These are phyloP conservation scores for Piscicola geometra DNA, from an alignment of 2,888 invertebrate species.

Conservation along the genomic window DNA sequence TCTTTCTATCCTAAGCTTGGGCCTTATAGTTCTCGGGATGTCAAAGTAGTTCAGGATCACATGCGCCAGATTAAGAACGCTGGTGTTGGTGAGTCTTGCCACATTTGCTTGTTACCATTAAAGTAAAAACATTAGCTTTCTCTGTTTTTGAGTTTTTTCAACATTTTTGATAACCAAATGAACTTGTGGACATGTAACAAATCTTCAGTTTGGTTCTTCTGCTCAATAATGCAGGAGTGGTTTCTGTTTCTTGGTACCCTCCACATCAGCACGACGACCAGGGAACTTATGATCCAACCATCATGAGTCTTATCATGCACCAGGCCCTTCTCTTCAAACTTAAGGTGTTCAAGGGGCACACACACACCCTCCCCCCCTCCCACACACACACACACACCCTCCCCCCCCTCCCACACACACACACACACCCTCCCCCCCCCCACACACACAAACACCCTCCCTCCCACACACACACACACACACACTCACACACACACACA, in stretches of 20 bases:
- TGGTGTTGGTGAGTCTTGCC: constrained; percentile 57
- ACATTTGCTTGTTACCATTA: constrained; percentile 3
- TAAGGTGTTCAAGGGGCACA: no score
- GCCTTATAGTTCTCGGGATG: constrained; percentile 60
- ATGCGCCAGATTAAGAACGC: constrained; percentile 63
- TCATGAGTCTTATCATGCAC: constrained; percentile 51
- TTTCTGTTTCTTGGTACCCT: constrained; percentile 63
- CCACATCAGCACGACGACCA: constrained; percentile 51
- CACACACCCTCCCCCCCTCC: constrained; percentile 41
- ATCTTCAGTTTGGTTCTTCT: no score
- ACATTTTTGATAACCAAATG: not conserved
- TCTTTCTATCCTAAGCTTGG: constrained; percentile 61
- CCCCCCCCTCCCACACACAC: no score
- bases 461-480: no score
- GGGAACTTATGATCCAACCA: constrained; percentile 49
- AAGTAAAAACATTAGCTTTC: not conserved
- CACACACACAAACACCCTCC: no score
- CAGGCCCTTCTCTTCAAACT: constrained; percentile 50
- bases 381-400: no score
- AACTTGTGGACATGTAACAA: no score
- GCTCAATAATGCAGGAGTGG: no score
- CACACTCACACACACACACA: no score
- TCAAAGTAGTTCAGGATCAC: constrained; percentile 60
- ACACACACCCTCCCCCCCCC: no score
- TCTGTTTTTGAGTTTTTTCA: constrained; percentile 8